Conservation (phyloP, 2,888 invertebrate genomes). For the Diarsia brunnea region DNA sequence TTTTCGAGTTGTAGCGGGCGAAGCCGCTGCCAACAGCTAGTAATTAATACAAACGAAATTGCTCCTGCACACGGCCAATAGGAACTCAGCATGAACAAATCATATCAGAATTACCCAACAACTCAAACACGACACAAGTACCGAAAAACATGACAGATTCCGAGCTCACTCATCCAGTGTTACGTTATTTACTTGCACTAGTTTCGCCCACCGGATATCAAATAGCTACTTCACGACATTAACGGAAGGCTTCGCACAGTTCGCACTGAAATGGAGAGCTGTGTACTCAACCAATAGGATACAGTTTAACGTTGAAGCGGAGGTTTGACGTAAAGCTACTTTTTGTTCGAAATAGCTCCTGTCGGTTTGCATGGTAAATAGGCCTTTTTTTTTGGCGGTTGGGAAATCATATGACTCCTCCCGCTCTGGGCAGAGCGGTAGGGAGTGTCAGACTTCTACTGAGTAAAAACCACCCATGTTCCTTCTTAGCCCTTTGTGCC, state of each 20-base stretch:
- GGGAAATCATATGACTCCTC: too few species aligned
- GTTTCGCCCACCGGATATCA: conserved; percentile 4
- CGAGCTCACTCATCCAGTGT: neutral
- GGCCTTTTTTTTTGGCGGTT: neutral
- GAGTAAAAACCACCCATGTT: too few species aligned
- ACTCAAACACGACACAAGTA: neutral
- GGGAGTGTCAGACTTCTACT: too few species aligned
- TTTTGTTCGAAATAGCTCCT: neutral
- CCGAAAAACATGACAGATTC: neutral
- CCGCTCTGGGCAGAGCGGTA: too few species aligned
- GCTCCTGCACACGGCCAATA: too few species aligned
- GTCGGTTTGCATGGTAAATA: neutral
- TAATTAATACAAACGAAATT: too few species aligned
- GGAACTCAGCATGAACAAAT: too few species aligned
- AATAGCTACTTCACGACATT: conserved; percentile 13
- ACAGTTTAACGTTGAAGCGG: neutral
- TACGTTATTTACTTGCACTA: conserved; percentile 1
- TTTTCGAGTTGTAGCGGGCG: too few species aligned
- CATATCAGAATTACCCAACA: neutral
- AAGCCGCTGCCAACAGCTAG: too few species aligned
- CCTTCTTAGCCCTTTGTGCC: too few species aligned
- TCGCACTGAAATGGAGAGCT: neutral
- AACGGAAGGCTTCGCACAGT: neutral
- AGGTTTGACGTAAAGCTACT: neutral
- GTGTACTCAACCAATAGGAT: neutral